phyloP scores from a whole-genome alignment of 2,113 vertebrate genomes.

The Hemicordylus capensis region DNA sequence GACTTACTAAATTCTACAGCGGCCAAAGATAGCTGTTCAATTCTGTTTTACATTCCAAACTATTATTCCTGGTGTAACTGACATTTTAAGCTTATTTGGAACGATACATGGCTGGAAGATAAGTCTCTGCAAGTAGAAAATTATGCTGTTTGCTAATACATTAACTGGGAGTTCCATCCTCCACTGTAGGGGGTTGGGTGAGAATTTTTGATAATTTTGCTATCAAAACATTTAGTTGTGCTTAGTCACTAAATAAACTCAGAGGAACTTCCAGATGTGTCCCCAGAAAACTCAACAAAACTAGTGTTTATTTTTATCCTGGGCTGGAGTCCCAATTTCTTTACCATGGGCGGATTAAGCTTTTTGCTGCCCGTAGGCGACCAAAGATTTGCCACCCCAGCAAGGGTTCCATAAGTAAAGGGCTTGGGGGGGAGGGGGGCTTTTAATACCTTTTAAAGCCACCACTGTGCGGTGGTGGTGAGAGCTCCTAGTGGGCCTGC shows the following conservation, averaged over 20 bases:
- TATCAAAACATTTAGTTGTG: not conserved
- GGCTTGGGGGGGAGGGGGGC: no score
- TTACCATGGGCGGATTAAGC: no score
- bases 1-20: conserved; percentile 9
- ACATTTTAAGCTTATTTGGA: conserved; percentile 47
- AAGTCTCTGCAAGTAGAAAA: conserved; percentile 37
- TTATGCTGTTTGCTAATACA: conserved; percentile 38
- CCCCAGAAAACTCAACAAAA: not conserved
- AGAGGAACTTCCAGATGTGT: not conserved
- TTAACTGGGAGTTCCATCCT: not conserved
- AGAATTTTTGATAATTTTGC: not conserved
- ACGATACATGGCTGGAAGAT: conserved; percentile 41
- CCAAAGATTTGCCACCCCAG: no score
- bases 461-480: no score
- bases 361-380: no score
- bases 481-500: no score
- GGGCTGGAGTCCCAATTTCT: not conserved
- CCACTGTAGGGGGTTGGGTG: not conserved
- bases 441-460: no score
- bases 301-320: not conserved
- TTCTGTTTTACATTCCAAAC: conserved; percentile 31
- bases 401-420: no score
- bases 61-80: conserved; percentile 50
- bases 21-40: conserved; percentile 13
- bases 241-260: not conserved